Base-by-base conservation (phyloP, 2,113 vertebrate genomes). In the Pica pica region DNA sequence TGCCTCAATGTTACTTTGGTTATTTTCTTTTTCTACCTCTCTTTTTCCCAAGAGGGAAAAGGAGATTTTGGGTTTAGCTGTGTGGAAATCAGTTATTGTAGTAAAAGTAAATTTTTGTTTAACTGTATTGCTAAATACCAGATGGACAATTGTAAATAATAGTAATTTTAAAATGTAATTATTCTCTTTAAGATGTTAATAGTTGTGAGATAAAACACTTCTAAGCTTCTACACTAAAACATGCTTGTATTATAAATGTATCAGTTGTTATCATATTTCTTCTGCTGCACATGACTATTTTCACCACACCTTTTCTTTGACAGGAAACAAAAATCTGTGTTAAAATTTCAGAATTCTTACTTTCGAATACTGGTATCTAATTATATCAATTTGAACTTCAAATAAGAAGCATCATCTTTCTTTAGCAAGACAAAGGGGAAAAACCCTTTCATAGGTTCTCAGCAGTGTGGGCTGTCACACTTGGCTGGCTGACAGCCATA, bases 401-500 rank as follows among this genome's bases (percentile, higher is more conserved):
- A 63, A 69, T 53, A 50, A 73, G 42, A 65, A 68, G 55, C 46
- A 44, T 56, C 4, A 18, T 33, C 31, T 91, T 87, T 39, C 35
- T 75, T 68, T 47, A 87, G 23, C 13, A 35, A 41, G 78, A 70
- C 73, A 87, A 88, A 83, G 37, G n/a, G 46, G 79, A 80, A 41
- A 57, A 39, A 56, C n/a, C 23, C 71, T 67, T 63, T 81, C 57
- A 9, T 35, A 27, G 39, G 52, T 55, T 83, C 47, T 93, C 57
- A 79, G 50, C 22, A 42, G 70, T 44, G 23, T 76, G 85, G 41
- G 67, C 87, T 94, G 85, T 77, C 24, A 11, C 22, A n/a, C 35
- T 96, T 95, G 92, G 88, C 96, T 93, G 49, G 64, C 83, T 96
- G 88, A 83, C 91, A 96, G 78, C 39, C 90, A 22, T 57, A 70